Evolutionary conservation across 2,113 vertebrate species (phyloP).

Genomic region (Cepphus grylle): DNA sequence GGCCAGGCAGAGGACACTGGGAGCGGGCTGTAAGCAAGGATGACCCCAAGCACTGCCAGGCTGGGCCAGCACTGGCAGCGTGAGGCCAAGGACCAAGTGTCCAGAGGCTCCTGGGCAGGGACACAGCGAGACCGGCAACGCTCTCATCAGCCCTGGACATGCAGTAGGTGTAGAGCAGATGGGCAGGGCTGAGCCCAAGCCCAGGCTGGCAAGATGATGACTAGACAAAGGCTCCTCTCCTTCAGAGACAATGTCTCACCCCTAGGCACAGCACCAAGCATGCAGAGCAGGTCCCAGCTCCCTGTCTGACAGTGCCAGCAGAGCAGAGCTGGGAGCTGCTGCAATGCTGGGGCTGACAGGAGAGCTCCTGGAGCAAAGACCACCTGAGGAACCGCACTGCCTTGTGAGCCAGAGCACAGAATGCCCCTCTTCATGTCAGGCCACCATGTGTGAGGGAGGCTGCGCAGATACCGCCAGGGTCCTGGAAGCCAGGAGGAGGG

Average conservation of each 20-base stretch:
- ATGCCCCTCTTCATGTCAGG: neutral
- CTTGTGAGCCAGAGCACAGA: neutral
- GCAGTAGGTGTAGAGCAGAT: neutral
- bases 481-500: neutral
- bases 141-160: neutral
- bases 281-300: neutral
- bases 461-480: neutral
- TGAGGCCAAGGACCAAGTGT: neutral
- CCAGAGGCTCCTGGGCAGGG: neutral
- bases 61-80: neutral
- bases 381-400: neutral
- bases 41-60: neutral
- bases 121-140: neutral
- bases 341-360: neutral
- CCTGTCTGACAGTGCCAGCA: neutral
- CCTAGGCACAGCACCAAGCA: neutral
- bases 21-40: neutral
- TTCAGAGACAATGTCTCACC: neutral
- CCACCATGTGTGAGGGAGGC: rapidly evolving
- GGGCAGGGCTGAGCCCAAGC: neutral
- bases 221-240: neutral
- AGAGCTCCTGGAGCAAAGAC: neutral
- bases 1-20: neutral
- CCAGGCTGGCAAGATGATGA: neutral
- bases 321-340: neutral